Base-by-base conservation (phyloP, 2,888 invertebrate genomes). In the Leucozona laternaria region DNA sequence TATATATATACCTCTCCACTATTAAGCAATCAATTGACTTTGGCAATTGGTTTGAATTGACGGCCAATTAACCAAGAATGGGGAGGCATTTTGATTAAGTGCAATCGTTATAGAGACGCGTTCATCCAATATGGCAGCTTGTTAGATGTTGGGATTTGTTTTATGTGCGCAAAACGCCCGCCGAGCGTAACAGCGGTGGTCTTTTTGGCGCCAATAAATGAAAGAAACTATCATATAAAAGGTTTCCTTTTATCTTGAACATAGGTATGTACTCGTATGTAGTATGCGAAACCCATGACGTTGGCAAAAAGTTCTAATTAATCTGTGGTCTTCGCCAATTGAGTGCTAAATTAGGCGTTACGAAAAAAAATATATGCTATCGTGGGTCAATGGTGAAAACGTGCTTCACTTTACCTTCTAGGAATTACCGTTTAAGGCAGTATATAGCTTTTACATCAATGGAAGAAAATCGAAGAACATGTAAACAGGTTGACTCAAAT, bases 11-110 rank as follows among this genome's bases (percentile, higher is more conserved):
- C 28, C 28, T 43, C 11, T 75, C 50, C 11, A 78, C 50, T 75
- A 53, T 75, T 82, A 55, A 62, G 78, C 82, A 82, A 86, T 82
- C 86, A 82, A 86, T 86, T 86, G 75, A 86, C 86, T 86, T 82
- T 78, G 70, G 81, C 81, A 86, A 86, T 86, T 86, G 82, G 81
- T 75, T 78, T 70, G 86, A 86, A 86, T 86, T 86, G 86, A 82
- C 86, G 72, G 79, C 53, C 86, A 86, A 86, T 86, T 86, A 82
- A 86, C 86, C 86, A 75, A 82, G 84, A 75, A 80, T 64, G 79
- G 73, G 71, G 72, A 76, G 85, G 58, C 85, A 88, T 79, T 82
- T 82, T 77, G 75, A 88, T 88, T 87, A 76, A 87, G 78, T 88
- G 86, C 80, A 87, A 81, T 87, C 83, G 66, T 75, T 58, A 80